phyloP scores from a whole-genome alignment of 1,140 invertebrate species.

The Asbolus verrucosus region DNA sequence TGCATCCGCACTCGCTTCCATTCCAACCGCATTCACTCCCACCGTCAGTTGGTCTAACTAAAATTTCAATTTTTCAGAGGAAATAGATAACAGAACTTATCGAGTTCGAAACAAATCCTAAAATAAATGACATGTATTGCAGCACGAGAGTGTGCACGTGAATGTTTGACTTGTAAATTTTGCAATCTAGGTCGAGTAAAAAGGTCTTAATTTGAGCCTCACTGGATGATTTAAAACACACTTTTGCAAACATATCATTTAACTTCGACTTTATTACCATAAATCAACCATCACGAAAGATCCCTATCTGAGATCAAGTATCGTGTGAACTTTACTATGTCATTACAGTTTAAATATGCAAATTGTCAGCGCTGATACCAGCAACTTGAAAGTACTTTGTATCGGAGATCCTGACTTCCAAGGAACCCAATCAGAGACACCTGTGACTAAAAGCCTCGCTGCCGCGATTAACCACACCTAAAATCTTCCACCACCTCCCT shows the following conservation, averaged over 20 bases:
- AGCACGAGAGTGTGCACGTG: background rate
- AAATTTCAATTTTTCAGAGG: constrained; percentile 1
- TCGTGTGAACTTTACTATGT: constrained; percentile 49
- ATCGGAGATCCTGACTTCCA: constrained; percentile 45
- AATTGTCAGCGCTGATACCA: constrained; percentile 46
- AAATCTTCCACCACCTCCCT: constrained; percentile 46
- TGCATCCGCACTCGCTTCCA: no score
- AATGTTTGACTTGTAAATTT: constrained; percentile 17
- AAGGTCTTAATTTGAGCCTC: constrained; percentile 21
- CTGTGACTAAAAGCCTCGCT: constrained; percentile 46
- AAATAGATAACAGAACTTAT: background rate
- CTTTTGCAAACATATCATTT: constrained; percentile 50
- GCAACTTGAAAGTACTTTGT: constrained; percentile 43
- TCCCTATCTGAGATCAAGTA: constrained; percentile 51
- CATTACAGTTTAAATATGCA: constrained; percentile 46
- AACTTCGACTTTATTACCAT: constrained; percentile 49
- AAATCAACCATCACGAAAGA: constrained; percentile 50
- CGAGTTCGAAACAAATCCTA: background rate
- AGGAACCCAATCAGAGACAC: constrained; percentile 51
- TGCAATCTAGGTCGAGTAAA: background rate
- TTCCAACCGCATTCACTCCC: no score
- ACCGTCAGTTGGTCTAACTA: background rate
- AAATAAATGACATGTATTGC: constrained; percentile 11
- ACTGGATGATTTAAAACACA: constrained; percentile 44
- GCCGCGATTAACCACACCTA: constrained; percentile 47